A percentile compares a stretch with the other conserved stretches of the same genome.
Evolutionary conservation across 2,888 invertebrate genomes (phyloP).

Genomic region (Trachelus stipa): DNA sequence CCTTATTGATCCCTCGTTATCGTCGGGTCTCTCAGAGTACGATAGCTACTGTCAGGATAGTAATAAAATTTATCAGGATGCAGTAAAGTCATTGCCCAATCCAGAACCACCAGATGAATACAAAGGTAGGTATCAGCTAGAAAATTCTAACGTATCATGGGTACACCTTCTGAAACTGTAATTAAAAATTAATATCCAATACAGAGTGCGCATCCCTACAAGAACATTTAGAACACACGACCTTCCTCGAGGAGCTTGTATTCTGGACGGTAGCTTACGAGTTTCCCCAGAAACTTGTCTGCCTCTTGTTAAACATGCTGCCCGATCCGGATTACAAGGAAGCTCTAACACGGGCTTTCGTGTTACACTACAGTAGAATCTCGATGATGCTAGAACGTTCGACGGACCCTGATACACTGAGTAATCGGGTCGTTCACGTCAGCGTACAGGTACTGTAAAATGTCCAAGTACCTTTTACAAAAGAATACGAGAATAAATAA

Average conservation of each 20-base stretch:
- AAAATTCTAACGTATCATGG: background rate
- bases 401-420: conserved; percentile 88
- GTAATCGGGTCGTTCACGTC: conserved; percentile 97
- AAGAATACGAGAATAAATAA: background rate
- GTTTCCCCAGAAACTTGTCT: conserved; percentile 97
- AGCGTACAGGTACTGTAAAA: conserved; percentile 75
- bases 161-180: background rate
- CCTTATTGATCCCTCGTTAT: conserved; percentile 54
- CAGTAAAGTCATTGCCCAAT: conserved; percentile 82
- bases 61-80: conserved; percentile 82
- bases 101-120: conserved; percentile 81
- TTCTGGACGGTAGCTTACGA: conserved; percentile 99
- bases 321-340: conserved; percentile 97
- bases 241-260: conserved; percentile 93
- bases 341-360: conserved; percentile 92
- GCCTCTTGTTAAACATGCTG: conserved; percentile 92
- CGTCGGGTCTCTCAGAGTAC: conserved; percentile 72
- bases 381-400: conserved; percentile 90
- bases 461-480: background rate
- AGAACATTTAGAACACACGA: conserved; percentile 82
- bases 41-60: conserved; percentile 80
- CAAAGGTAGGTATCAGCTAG: conserved; percentile 67
- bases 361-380: conserved; percentile 95
- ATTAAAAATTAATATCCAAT: conserved; percentile 18
- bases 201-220: conserved; percentile 81